Evolutionary conservation across 2,113 vertebrate species (phyloP), one percentile per base, ranked within the genome.

Genomic region (Tragelaphus buxtoni): DNA sequence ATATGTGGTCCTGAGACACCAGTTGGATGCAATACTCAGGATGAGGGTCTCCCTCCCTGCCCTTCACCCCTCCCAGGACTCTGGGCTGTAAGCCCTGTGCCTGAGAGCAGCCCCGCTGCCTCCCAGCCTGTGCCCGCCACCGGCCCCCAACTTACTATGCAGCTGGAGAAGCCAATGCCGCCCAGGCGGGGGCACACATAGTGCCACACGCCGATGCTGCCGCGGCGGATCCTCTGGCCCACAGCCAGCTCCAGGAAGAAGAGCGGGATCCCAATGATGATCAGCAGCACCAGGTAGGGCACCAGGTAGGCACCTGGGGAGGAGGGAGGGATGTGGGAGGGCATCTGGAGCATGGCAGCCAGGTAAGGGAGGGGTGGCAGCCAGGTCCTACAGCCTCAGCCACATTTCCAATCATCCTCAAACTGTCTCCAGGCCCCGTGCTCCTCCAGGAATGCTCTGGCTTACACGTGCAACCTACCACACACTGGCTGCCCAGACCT

Each of bases 201-300:
- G 97, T 99, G 99, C 99, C 99, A 99, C 95, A 99, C 99, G 0
- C 99, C 99, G 0, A 99, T 99, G 98, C 99, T 99, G 96, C 99
- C 99, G 0, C 99, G 98, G 28, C 99, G 99, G 98, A 99, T 99
- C 96, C 99, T 98, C 98, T 99, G 99, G 84, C 99, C 99, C 98
- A 99, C 99, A 0, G 99, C 99, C 99, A 99, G 97, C 98, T 99
- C 99, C 99, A 99, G 98, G 98, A 99, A 99, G 98, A 99, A 99
- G 77, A 99, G 98, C 0, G 99, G 99, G 96, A 99, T 99, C 90
- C 99, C 99, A 0, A 99, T 99, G 96, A 99, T 99, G 98, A 99
- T 74, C n/a, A 99, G 99, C 87, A 99, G 99, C 92, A 99, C 99
- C 89, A 99, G 98, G 98, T 99, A 99, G 0, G 99, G 99, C 61